Evolutionary conservation across 30 jellyfish, hydroid and myxozoan species (phyloP).

Genomic region (Chrysaora quinquecirrha): DNA sequence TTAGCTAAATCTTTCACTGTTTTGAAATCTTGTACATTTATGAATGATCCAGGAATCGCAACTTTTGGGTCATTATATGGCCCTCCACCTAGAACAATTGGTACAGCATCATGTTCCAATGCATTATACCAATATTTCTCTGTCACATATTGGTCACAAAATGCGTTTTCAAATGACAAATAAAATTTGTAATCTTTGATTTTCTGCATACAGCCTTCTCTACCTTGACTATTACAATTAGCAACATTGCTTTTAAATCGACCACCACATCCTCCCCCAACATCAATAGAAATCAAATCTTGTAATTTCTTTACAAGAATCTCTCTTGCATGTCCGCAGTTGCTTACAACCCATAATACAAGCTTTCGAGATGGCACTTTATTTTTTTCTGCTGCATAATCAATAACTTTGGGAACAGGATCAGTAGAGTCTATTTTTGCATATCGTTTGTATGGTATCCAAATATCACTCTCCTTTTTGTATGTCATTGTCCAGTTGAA

Average conservation of each 20-base stretch:
- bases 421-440: background rate
- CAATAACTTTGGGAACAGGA: background rate
- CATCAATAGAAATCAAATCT: constrained; percentile 30
- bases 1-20: constrained; percentile 49
- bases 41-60: constrained; percentile 62
- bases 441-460: constrained; percentile 50
- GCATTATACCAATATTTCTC: constrained; percentile 75
- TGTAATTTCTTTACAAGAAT: constrained; percentile 25
- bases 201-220: constrained; percentile 31
- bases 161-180: constrained; percentile 55
- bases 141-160: constrained; percentile 70
- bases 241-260: background rate
- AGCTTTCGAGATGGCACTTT: constrained; percentile 5
- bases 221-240: constrained; percentile 41
- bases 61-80: constrained; percentile 35
- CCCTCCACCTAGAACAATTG: constrained; percentile 76
- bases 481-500: constrained; percentile 88
- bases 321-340: constrained; percentile 69
- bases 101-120: constrained; percentile 51
- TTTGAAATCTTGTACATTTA: constrained; percentile 27
- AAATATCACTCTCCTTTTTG: constrained; percentile 64
- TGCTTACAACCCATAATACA: constrained; percentile 64
- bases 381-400: constrained; percentile 54
- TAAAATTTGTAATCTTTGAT: constrained; percentile 40
- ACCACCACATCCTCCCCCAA: constrained; percentile 64